A percentile compares a stretch with the other conserved stretches of the same genome.
phyloP scores from a whole-genome alignment of 2,797 vertebrate genomes.

The Cottoperca gobio region DNA sequence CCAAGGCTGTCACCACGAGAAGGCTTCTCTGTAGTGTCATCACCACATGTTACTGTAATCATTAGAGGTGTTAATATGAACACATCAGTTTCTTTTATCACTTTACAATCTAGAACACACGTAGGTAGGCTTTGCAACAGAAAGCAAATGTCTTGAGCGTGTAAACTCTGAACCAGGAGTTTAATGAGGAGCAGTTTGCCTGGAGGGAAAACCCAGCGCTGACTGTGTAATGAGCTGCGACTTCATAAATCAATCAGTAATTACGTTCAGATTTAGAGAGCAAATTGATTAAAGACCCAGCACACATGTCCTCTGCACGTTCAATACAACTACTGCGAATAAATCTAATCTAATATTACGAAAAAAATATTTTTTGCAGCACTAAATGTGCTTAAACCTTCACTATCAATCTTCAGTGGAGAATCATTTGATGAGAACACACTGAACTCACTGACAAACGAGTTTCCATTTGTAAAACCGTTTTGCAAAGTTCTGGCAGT shows the following conservation, averaged over 20 bases:
- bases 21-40: too few species aligned
- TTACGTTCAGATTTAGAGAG: conserved; percentile 14
- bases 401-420: not conserved
- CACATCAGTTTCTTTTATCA: not conserved
- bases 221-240: conserved; percentile 42
- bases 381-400: not conserved
- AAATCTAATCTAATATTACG: not conserved
- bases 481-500: not conserved
- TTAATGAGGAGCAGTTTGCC: conserved; percentile 7
- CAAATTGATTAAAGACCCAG: conserved; percentile 27
- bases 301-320: not conserved
- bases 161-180: not conserved
- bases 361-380: not conserved
- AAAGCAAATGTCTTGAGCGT: not conserved
- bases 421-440: not conserved
- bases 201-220: not conserved
- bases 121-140: not conserved
- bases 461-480: conserved; percentile 10
- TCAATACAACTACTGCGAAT: conserved; percentile 3
- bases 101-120: not conserved
- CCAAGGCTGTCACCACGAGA: not conserved
- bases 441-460: not conserved
- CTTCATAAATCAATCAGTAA: conserved; percentile 48
- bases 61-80: not conserved
- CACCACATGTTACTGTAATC: not conserved